Base-by-base conservation (phyloP, 1,140 invertebrate species). In the Hermetia illucens region DNA sequence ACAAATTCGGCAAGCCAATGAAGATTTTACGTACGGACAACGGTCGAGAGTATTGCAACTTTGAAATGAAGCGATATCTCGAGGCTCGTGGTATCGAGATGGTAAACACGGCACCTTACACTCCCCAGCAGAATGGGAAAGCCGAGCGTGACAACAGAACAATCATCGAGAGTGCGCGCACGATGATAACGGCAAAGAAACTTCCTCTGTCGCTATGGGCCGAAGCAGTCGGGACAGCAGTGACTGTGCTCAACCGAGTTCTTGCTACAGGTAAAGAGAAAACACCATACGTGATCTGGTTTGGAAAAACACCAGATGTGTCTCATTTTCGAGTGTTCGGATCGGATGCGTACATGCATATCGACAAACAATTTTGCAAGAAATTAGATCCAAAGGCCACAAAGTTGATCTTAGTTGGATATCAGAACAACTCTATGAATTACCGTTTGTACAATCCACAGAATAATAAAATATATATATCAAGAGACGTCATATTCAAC, bases 11-110 rank as follows among this genome's bases (percentile, higher is more conserved):
- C n/a, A n/a, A n/a, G n/a, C n/a, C n/a, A n/a, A n/a, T 65, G 3
- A 55, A 61, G 41, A 34, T 21, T 2, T 33, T 71, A 2, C 45
- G 55, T 41, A 54, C 50, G n/a, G 65, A 69, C 38, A 66, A 64
- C 52, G 64, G 60, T 4, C 18, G 48, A 8, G 64, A 66, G 25
- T 62, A 61, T 41, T 27, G 55, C 1, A 65, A 62, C 34, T 41
- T 47, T 36, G 44, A 53, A 18, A 34, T 66, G 3, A 42, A 50
- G 39, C 36, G 57, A n/a, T 31, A 55, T 5, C 45, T 52, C 2
- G 12, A 37, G 18, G 37, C 24, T 30, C 21, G 36, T 27, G 58
- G 56, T 6, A 60, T 65, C 16, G 36, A 21, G 18, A 58, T 66
- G 41, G 50, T 63, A 36, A 24, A 22, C 15, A 49, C 49, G 8